Base-by-base conservation (phyloP, 2,113 vertebrate genomes). In the Drymodes brunneopygia region DNA sequence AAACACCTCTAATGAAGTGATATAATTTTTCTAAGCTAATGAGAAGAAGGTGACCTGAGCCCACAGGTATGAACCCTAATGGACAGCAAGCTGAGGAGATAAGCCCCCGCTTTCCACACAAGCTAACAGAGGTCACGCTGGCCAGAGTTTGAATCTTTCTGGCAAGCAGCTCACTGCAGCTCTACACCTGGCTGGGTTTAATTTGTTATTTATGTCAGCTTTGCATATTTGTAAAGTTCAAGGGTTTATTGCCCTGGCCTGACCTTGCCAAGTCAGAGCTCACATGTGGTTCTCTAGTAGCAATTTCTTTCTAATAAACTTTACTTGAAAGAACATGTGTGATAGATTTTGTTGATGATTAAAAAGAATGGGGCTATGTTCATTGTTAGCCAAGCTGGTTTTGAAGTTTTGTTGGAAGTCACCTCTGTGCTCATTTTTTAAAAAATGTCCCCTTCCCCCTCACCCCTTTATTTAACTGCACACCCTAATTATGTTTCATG, bases 141-240 rank as follows among this genome's bases (percentile, higher is more conserved):
- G 95, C 82, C 71, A 91, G 91, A 86, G 86, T 72, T 87, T 91
- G 92, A 94, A 95, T 97, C 97, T 97, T 92, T 97, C 97, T 97
- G 91, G 62, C 96, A 96, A 96, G 93, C 89, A 93, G 94, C 84
- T 77, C 70, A 1, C 95, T 89, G 57, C 92, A 97, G 95, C 97
- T 97, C 98, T 98, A 97, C 98, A 98, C 98, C 98, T 98, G 98
- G 97, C 98, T 98, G 98, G 93, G 96, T 98, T 98, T 98, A 98
- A 98, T 98, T 98, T 98, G 98, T 98, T 98, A 98, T 98, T 98
- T 98, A 98, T 98, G 98, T 98, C 98, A 98, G 98, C 98, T 98
- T 98, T 98, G 98, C 98, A 98, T 98, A 98, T 98, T 98, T 98
- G 98, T 98, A 98, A 98, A 97, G 98, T 98, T 98, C 98, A 98